Conservation (phyloP, 2,113 vertebrate species). For the Rhadina sibilatrix region DNA sequence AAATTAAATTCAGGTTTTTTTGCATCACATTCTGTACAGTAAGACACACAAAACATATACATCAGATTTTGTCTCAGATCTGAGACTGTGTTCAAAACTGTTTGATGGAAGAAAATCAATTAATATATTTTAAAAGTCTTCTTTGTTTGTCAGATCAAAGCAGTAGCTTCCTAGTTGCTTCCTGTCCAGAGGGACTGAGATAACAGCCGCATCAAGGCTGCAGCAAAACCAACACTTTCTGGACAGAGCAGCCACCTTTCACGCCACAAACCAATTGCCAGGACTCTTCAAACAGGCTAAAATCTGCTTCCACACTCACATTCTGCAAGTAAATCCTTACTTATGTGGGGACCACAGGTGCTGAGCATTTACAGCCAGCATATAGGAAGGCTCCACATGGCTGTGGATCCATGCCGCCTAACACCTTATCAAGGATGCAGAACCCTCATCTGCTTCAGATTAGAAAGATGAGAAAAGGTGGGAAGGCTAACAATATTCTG, state of each 20-base stretch:
- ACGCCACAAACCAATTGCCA: not conserved
- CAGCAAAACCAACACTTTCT: not conserved
- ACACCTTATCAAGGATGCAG: not conserved
- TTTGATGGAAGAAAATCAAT: constrained; percentile 35
- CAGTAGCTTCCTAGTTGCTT: not conserved
- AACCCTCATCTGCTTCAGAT: not conserved
- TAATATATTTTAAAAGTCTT: not conserved
- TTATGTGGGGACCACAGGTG: not conserved
- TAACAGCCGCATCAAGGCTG: not conserved
- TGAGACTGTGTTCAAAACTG: not conserved
- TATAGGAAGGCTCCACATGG: not conserved
- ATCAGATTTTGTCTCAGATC: not conserved
- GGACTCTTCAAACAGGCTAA: not conserved
- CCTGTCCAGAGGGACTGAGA: not conserved
- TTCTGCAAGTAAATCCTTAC: not conserved
- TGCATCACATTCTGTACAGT: not conserved
- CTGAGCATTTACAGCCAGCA: not conserved
- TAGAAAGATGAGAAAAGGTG: not conserved
- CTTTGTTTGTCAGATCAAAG: constrained; percentile 30
- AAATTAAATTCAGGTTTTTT: not conserved
- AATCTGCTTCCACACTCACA: not conserved
- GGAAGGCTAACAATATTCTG: not conserved
- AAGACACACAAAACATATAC: not conserved
- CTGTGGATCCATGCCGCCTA: not conserved
- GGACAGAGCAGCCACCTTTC: not conserved